phyloP scores from a whole-genome alignment of 2,888 invertebrate genomes.

The Malthinus seriepunctatus region DNA sequence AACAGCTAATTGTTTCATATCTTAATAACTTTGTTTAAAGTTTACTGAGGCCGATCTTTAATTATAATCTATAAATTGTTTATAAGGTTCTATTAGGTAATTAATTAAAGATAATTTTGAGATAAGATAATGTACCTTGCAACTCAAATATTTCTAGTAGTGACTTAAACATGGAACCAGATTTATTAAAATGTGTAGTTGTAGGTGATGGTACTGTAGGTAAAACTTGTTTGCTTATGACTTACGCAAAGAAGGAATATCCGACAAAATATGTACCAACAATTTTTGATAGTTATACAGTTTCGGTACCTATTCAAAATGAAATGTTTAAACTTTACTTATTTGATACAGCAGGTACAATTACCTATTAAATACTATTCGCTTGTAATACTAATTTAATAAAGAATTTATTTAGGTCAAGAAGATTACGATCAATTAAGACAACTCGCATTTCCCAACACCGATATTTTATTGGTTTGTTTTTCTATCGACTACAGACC shows the following conservation, averaged over 20 bases:
- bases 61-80: no score
- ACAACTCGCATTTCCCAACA: constrained; percentile 97
- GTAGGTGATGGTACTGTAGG: constrained; percentile 97
- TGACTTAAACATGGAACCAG: background rate
- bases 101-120: background rate
- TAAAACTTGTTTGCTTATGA: constrained; percentile 94
- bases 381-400: no score
- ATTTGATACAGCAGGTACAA: constrained; percentile 98
- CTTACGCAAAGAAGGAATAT: constrained; percentile 75
- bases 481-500: constrained; percentile 99
- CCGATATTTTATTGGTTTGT: constrained; percentile 98
- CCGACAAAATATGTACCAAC: constrained; percentile 95
- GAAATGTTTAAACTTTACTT: constrained; percentile 98
- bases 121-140: background rate
- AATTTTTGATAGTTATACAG: constrained; percentile 98
- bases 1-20: no score
- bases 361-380: background rate
- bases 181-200: constrained; percentile 97
- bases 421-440: constrained; percentile 98
- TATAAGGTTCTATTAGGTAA: background rate
- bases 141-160: background rate
- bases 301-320: constrained; percentile 98
- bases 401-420: constrained; percentile 65
- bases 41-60: no score
- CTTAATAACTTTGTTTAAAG: no score